These are phyloP conservation scores for Albula goreensis DNA, from an alignment of 2,113 vertebrate genomes.

Conservation along the genomic window DNA sequence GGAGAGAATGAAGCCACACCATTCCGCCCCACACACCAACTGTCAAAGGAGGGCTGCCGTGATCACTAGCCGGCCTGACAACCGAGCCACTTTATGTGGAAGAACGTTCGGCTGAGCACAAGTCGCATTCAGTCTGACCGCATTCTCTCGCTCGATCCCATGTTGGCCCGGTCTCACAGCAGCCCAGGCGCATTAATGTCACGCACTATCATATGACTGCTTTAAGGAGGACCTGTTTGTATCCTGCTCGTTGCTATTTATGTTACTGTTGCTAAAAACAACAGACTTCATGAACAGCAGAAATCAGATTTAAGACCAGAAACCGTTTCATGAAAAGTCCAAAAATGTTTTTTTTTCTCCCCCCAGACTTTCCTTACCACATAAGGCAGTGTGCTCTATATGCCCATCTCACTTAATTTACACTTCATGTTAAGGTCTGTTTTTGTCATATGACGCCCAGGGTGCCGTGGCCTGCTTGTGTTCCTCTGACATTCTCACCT, in stretches of 20 bases:
- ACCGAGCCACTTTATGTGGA: not conserved
- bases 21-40: too few relatives aligned
- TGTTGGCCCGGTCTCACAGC: not conserved
- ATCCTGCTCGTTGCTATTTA: not conserved
- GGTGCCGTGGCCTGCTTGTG: not conserved
- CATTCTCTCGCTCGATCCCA: not conserved
- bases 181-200: not conserved
- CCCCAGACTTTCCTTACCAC: not conserved
- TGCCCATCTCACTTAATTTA: not conserved
- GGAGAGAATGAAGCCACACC: not conserved
- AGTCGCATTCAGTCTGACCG: too few relatives aligned
- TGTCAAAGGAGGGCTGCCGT: not conserved
- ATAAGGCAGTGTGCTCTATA: not conserved
- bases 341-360: too few relatives aligned
- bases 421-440: not conserved
- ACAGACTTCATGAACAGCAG: not conserved
- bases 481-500: not conserved
- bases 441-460: not conserved
- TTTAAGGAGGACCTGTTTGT: not conserved
- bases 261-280: not conserved
- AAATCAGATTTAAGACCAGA: not conserved
- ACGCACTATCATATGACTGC: not conserved
- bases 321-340: too few relatives aligned
- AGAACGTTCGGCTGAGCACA: too few relatives aligned
- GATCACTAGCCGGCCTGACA: not conserved